phyloP scores from a whole-genome alignment of 2,888 invertebrate species.

The Agrochola litura region DNA sequence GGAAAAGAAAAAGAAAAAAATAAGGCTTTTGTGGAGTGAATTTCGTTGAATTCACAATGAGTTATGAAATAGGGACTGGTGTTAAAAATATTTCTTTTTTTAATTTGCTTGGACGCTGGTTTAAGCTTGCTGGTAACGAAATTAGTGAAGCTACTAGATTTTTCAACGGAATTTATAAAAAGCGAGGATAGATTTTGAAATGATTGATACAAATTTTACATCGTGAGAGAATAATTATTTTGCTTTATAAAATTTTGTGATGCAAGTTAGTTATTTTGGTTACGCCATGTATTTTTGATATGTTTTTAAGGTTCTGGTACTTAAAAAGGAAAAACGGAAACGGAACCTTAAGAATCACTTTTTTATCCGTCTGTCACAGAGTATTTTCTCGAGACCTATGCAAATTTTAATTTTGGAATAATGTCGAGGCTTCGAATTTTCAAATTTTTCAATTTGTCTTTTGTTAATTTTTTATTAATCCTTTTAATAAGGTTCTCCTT shows the following conservation, averaged over 20 bases:
- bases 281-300: too few relatives aligned
- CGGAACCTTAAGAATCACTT: too few relatives aligned
- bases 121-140: conserved; percentile 12
- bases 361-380: background rate
- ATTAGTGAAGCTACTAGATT: conserved; percentile 31
- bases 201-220: background rate
- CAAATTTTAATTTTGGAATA: background rate
- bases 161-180: background rate
- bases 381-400: too few relatives aligned
- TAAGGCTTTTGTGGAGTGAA: conserved; percentile 29
- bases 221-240: background rate
- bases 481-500: background rate
- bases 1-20: conserved; percentile 35
- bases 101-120: conserved; percentile 24
- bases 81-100: conserved; percentile 26
- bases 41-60: conserved; percentile 54
- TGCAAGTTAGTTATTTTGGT: background rate
- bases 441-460: too few relatives aligned
- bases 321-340: background rate
- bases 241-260: background rate
- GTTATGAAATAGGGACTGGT: conserved; percentile 36
- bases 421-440: too few relatives aligned
- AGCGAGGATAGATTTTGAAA: background rate
- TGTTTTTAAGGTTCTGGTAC: background rate
- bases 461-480: too few relatives aligned